phyloP scores from a whole-genome alignment of 1,140 invertebrate species.

The Neuroterus valhalla region DNA sequence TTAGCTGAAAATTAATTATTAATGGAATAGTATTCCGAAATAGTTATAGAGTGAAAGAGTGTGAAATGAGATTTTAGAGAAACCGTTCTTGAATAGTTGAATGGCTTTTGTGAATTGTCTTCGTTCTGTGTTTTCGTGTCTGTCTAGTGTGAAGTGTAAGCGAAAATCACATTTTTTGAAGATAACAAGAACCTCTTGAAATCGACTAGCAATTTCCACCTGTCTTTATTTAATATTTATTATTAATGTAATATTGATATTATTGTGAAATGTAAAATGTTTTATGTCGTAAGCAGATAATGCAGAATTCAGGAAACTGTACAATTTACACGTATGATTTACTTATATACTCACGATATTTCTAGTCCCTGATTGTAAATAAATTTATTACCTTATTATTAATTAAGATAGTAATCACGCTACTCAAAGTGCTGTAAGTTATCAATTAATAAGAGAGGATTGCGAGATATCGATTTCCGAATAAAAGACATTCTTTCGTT shows the following conservation, averaged over 20 bases:
- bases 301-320: not conserved
- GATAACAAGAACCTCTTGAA: not conserved
- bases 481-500: not conserved
- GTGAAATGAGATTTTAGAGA: not conserved
- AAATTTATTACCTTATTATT: slow-evolving; percentile 14
- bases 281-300: not conserved
- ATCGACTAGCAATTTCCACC: not conserved
- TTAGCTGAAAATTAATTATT: not conserved
- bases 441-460: slow-evolving; percentile 3
- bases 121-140: not conserved
- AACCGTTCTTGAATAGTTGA: not conserved
- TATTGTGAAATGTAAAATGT: slow-evolving; percentile 8
- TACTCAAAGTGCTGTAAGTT: slow-evolving; percentile 8
- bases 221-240: slow-evolving; percentile 16
- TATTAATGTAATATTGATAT: not conserved
- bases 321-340: not conserved
- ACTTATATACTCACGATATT: slow-evolving; percentile 4
- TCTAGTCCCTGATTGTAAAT: slow-evolving; percentile 23
- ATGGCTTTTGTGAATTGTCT: slow-evolving; percentile 11
- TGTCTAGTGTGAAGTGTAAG: not conserved
- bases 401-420: not conserved
- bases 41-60: not conserved
- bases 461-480: not conserved
- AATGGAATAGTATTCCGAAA: not conserved
- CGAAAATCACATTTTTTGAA: not conserved